These are phyloP conservation scores for Cephalopachus bancanus DNA, from an alignment of 2,797 vertebrate genomes.

Conservation along the genomic window DNA sequence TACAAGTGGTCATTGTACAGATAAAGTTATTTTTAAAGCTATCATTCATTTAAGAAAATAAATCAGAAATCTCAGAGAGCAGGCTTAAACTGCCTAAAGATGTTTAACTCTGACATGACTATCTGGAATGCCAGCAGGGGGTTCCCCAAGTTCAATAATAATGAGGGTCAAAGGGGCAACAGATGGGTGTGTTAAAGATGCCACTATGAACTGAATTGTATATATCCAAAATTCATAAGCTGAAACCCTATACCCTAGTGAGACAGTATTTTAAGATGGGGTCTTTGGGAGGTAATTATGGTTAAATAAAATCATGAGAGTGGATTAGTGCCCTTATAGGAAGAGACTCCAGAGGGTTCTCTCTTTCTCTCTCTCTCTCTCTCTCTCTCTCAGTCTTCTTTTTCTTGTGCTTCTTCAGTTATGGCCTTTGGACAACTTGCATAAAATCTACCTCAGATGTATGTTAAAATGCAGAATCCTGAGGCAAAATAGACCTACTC, in stretches of 20 bases:
- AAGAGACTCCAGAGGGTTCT: not conserved
- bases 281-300: not conserved
- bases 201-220: too few relatives aligned
- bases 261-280: not conserved
- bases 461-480: not conserved
- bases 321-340: not conserved
- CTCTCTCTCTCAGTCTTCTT: not conserved
- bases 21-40: not conserved
- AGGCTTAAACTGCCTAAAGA: not conserved
- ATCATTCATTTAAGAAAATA: not conserved
- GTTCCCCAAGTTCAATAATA: not conserved
- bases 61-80: not conserved
- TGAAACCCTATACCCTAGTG: not conserved
- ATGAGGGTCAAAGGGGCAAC: not conserved
- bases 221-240: not conserved
- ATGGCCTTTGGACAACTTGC: not conserved
- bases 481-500: not conserved
- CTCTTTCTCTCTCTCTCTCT: not conserved
- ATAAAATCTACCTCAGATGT: not conserved
- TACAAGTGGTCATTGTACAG: too few relatives aligned
- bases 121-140: accelerated
- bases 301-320: not conserved
- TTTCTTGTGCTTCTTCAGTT: not conserved
- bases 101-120: not conserved
- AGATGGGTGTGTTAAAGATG: not conserved